phyloP scores from a whole-genome alignment of 1,140 invertebrate species.

The Leptopilina boulardi region DNA sequence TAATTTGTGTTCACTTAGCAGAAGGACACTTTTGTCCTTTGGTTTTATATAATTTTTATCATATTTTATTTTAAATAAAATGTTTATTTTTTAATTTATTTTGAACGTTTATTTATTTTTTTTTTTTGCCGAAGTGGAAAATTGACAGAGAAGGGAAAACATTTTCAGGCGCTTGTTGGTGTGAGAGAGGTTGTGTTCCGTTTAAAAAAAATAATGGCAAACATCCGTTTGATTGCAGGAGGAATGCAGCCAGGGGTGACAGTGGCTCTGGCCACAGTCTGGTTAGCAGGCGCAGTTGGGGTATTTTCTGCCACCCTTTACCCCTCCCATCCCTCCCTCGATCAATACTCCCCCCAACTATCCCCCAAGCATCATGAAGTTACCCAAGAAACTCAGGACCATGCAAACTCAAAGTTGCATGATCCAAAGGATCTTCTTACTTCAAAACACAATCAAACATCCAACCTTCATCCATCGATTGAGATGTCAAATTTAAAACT shows the following conservation, averaged over 20 bases:
- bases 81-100: too few relatives aligned
- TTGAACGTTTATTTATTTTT: not conserved
- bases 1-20: too few relatives aligned
- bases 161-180: not conserved
- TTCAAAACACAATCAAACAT: slow-evolving; percentile 19
- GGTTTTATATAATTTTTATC: too few relatives aligned
- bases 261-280: slow-evolving; percentile 67
- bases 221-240: slow-evolving; percentile 66
- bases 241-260: slow-evolving; percentile 68
- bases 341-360: slow-evolving; percentile 71
- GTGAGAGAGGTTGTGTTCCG: slow-evolving; percentile 35
- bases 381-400: slow-evolving; percentile 52
- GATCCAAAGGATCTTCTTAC: slow-evolving; percentile 39
- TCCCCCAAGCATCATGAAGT: slow-evolving; percentile 60
- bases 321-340: slow-evolving; percentile 59
- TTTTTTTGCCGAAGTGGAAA: not conserved
- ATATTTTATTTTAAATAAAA: too few relatives aligned
- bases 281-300: slow-evolving; percentile 62
- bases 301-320: slow-evolving; percentile 57
- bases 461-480: not conserved
- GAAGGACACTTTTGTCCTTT: too few relatives aligned
- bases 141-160: slow-evolving; percentile 19
- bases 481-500: slow-evolving; percentile 11
- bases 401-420: slow-evolving; percentile 46
- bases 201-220: slow-evolving; percentile 58